Evolutionary conservation across 2,888 invertebrate genomes (phyloP).

Genomic region (Drosophila putrida): DNA sequence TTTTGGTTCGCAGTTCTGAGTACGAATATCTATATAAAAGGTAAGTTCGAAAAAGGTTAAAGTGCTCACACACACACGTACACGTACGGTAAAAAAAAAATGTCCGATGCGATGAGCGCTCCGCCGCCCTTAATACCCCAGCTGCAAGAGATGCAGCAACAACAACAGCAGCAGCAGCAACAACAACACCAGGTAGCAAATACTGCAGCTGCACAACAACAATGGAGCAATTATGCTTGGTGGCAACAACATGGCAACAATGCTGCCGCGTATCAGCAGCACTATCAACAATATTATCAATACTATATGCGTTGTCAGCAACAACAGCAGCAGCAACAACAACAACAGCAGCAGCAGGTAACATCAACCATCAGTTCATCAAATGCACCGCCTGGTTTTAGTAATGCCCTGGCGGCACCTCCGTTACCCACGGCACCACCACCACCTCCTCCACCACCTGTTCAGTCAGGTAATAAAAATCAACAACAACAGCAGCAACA

Average conservation of each 20-base stretch:
- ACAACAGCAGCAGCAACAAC: constrained; percentile 33
- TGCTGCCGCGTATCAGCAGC: constrained; percentile 73
- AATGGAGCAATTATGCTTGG: constrained; percentile 75
- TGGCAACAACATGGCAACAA: constrained; percentile 67
- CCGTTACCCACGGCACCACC: constrained; percentile 78
- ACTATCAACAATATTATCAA: constrained; percentile 83
- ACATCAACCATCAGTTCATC: constrained; percentile 77
- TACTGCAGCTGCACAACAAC: constrained; percentile 59
- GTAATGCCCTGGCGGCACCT: constrained; percentile 85
- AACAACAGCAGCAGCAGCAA: constrained; percentile 71
- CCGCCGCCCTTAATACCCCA: constrained; percentile 81
- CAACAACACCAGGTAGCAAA: constrained; percentile 68
- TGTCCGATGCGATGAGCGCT: constrained; percentile 82
- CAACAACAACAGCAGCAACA: constrained; percentile 50
- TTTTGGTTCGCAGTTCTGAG: constrained; percentile 17
- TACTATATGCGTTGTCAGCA: constrained; percentile 83
- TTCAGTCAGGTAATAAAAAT: constrained; percentile 53
- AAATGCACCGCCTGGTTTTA: constrained; percentile 86
- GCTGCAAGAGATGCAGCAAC: constrained; percentile 84
- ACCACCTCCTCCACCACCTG: constrained; percentile 83
- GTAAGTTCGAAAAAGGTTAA: constrained; percentile 59
- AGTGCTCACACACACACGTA: constrained; percentile 36
- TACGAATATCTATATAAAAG: constrained; percentile 32
- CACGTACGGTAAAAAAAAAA: constrained; percentile 33
- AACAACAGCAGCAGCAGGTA: constrained; percentile 70